Evolutionary conservation across 2,888 invertebrate species (phyloP), one percentile per base, ranked within the genome.

Genomic region (Synanthedon tipuliformis): DNA sequence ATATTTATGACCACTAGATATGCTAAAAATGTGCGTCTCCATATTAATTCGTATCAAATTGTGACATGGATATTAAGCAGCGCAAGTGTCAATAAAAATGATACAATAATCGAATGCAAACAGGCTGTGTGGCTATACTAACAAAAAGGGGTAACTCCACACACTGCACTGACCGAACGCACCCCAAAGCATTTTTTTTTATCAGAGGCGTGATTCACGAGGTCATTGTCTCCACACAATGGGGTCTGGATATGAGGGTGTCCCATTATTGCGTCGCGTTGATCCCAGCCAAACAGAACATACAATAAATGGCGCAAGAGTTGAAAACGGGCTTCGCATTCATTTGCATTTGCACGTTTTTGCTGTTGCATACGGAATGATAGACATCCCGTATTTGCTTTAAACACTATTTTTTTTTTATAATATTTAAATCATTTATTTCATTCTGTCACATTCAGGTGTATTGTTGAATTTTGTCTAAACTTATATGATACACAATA

Each of bases 61-160:
- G 34, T 34, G 34, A 34, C 34, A 34, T 34, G 34, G 34, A 10
- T 34, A 34, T 34, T 7, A 34, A 34, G 34, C 34, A 10, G 10
- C 34, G 8, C 34, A 3, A 34, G 34, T 34, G 34, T 34, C 34
- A 34, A 34, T 34, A 45, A 5, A 7, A 45, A 4, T 45, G 45
- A 45, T 45, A 45, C 45, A 45, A 45, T 45, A 45, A 45, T 45
- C 45, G 45, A 13, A 45, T 45, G 45, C 45, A 45, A 45, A 45
- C 50, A 50, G 12, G 34, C 34, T 34, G 23, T 34, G 23, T 10
- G 34, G 34, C 40, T 27, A 18, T 50, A 50, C 56, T 56, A 52
- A 59, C 55, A 63, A 68, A 23, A 66, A 34, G 34, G 69, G 68
- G 69, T 64, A 65, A 61, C 60, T 61, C 15, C n/a, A 41, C 16